Percentiles rank a stretch among this genome's conserved stretches.
Evolutionary conservation across 2,113 vertebrate species (phyloP).

Genomic region (Sorex fumeus): DNA sequence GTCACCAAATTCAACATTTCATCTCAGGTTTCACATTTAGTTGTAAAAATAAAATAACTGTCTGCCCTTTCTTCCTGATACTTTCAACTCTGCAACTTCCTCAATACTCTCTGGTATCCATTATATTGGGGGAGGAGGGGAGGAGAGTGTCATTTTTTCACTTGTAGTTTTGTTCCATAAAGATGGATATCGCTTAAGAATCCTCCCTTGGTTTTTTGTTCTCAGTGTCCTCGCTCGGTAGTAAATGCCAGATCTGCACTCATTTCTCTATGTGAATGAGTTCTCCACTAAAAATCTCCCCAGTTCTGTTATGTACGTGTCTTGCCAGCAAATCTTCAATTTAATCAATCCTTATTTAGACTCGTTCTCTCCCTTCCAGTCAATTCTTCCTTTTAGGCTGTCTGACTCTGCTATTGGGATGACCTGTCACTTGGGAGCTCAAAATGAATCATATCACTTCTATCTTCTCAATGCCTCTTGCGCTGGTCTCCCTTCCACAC

Average conservation of each 20-base stretch:
- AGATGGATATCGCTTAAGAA: neutral
- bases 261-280: neutral
- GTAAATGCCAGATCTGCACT: neutral
- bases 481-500: neutral
- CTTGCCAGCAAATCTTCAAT: conserved; percentile 34
- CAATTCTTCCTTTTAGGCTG: neutral
- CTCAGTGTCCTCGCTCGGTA: neutral
- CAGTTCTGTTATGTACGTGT: conserved; percentile 16
- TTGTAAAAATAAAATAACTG: conserved; percentile 15
- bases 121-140: too few relatives aligned
- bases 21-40: neutral
- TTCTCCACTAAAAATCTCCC: neutral
- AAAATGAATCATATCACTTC: conserved; percentile 51
- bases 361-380: neutral
- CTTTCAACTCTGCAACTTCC: neutral
- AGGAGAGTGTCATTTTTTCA: neutral
- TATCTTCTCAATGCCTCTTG: conserved; percentile 12
- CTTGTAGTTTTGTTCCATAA: neutral
- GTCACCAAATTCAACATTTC: conserved; percentile 25
- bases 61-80: neutral
- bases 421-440: neutral
- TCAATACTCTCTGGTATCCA: neutral
- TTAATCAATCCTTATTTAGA: conserved; percentile 52
- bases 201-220: neutral
- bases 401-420: neutral